Percentiles rank a stretch among this genome's conserved stretches.
Evolutionary conservation across 2,113 vertebrate genomes (phyloP).

Genomic region (Dasyprocta punctata): DNA sequence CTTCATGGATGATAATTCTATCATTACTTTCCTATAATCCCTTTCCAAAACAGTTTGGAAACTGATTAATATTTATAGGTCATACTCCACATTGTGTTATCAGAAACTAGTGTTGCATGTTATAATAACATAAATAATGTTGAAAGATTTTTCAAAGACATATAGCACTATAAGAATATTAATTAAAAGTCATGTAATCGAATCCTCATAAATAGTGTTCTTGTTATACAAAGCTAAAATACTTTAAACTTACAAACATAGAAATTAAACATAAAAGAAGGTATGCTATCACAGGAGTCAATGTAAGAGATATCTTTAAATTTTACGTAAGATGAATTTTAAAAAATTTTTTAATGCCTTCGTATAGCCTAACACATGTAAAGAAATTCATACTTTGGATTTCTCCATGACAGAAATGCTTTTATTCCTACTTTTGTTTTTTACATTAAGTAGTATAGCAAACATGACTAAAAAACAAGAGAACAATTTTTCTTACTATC

Average conservation of each 20-base stretch:
- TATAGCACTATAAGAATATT: no score
- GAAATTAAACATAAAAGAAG: neutral
- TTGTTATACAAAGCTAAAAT: neutral
- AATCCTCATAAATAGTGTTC: neutral
- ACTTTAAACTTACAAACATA: neutral
- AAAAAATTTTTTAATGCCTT: neutral
- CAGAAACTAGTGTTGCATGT: conserved; percentile 9
- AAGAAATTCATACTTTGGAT: neutral
- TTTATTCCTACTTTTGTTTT: neutral
- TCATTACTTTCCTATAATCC: conserved; percentile 37
- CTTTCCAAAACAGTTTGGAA: conserved; percentile 46
- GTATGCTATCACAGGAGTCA: neutral
- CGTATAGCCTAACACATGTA: no score
- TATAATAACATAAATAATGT: no score
- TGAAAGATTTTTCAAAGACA: no score
- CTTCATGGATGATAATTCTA: conserved; percentile 43
- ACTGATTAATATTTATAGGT: conserved; percentile 5
- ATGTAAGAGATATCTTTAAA: conserved; percentile 23
- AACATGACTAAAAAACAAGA: neutral
- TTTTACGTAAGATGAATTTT: neutral
- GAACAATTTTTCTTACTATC: neutral
- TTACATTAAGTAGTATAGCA: neutral
- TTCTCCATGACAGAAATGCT: neutral
- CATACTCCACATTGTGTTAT: neutral
- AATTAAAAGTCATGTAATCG: neutral